Percentiles rank a stretch among this genome's conserved stretches.
These are phyloP conservation scores for Sylvietta virens DNA, from an alignment of 2,113 vertebrate species.

Conservation along the genomic window DNA sequence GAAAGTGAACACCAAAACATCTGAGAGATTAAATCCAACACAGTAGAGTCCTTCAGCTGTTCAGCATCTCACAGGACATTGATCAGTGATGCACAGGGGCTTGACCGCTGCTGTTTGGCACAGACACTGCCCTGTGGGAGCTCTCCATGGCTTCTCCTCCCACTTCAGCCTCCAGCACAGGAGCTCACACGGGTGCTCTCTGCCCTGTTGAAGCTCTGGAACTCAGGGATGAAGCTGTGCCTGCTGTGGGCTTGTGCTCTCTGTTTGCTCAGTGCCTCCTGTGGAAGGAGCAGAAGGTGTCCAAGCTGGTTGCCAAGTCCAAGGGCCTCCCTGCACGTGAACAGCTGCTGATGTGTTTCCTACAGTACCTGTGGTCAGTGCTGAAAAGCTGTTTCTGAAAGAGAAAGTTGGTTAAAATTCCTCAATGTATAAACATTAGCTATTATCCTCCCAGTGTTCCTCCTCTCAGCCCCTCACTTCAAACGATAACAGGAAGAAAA, in stretches of 20 bases:
- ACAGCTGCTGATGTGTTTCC: not conserved
- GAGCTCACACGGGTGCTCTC: accelerated
- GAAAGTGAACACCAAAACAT: not conserved
- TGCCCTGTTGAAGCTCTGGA: not conserved
- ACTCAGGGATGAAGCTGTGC: not conserved
- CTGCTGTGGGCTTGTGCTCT: not conserved
- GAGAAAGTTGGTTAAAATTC: not conserved
- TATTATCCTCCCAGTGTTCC: not conserved
- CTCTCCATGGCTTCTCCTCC: not conserved
- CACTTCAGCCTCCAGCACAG: not conserved
- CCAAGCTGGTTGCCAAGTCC: not conserved
- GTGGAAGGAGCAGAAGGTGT: not conserved
- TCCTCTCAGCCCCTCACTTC: not conserved
- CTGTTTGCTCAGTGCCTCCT: not conserved
- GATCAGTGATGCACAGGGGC: not conserved
- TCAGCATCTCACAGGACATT: not conserved
- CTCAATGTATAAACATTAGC: not conserved
- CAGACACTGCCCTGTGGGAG: not conserved
- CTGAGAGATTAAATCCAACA: not conserved
- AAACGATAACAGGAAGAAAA: not conserved
- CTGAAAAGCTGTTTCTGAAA: not conserved
- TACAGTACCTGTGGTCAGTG: not conserved
- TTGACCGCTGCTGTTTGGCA: not conserved
- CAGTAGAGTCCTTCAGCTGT: not conserved
- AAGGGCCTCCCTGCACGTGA: not conserved